Conservation (phyloP, 2,797 vertebrate genomes). For the Fistularia commersonii region DNA sequence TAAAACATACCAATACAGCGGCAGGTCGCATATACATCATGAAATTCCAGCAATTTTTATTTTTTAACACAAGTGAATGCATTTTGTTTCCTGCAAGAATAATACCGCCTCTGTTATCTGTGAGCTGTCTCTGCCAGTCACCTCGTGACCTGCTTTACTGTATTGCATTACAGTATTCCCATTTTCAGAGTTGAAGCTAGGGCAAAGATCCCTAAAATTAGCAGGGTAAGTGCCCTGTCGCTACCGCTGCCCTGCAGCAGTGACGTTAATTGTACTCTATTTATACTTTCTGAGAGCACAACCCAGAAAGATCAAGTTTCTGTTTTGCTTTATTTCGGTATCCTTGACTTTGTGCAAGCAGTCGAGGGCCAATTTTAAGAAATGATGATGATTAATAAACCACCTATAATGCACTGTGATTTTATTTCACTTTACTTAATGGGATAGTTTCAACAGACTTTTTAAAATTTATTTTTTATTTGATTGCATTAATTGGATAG, state of each 20-base stretch:
- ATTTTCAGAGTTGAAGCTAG: conserved; percentile 59
- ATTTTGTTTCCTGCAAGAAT: no score
- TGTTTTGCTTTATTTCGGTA: conserved; percentile 53
- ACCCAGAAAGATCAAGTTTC: conserved; percentile 73
- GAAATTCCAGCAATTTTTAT: no score
- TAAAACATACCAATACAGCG: no score
- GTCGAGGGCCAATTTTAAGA: conserved; percentile 17
- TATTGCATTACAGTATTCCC: conserved; percentile 58
- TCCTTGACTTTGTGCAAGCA: conserved; percentile 27
- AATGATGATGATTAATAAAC: neutral
- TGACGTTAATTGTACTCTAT: conserved; percentile 75
- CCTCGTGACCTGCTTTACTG: conserved; percentile 41
- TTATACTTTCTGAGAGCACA: conserved; percentile 66
- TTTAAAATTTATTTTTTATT: no score
- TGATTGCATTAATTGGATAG: no score
- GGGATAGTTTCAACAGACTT: no score
- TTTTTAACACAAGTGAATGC: no score
- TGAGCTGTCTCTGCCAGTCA: conserved; percentile 25
- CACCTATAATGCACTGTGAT: neutral
- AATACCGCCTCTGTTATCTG: conserved; percentile 27
- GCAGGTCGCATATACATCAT: no score
- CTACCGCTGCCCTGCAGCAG: conserved; percentile 60
- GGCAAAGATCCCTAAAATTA: conserved; percentile 73
- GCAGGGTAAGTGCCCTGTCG: conserved; percentile 64
- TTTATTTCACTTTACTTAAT: neutral